Evolutionary conservation across 2,113 vertebrate genomes (phyloP).

Genomic region (Prolemur simus): DNA sequence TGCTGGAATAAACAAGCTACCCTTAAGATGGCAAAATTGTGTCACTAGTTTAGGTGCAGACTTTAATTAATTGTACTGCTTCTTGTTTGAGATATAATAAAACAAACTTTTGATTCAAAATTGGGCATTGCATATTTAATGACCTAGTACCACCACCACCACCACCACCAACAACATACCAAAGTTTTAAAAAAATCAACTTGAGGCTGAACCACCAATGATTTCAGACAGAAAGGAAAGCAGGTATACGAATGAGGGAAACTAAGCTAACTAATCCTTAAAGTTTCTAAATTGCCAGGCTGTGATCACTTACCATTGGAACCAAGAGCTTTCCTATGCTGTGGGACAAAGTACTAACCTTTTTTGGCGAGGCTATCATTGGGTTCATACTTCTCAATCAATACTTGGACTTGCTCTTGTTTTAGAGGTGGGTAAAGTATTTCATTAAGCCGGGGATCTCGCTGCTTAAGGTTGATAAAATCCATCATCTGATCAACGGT

Average conservation of each 20-base stretch:
- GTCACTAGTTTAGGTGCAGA: no score
- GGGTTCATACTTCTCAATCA: conserved; percentile 98
- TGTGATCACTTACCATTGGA: background rate
- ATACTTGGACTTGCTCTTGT: conserved; percentile 94
- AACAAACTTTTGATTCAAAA: no score
- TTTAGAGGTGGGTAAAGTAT: conserved; percentile 98
- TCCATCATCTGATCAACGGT: conserved; percentile 97
- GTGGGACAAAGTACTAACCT: conserved; percentile 87
- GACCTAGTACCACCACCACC: background rate
- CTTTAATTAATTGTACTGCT: no score
- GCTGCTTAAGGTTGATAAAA: conserved; percentile 95
- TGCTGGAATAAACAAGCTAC: no score
- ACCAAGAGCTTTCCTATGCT: background rate
- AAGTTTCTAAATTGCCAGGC: no score
- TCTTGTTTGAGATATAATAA: no score
- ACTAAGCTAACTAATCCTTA: background rate
- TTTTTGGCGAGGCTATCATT: conserved; percentile 90
- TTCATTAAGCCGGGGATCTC: conserved; percentile 97
- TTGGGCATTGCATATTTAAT: no score
- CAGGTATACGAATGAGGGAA: background rate
- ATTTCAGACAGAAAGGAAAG: background rate
- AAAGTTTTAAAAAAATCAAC: background rate
- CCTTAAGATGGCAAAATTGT: no score
- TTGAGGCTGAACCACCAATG: background rate
- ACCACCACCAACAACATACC: background rate